Base-by-base conservation (phyloP, 1,140 invertebrate species). In the Drosophila sulfurigaster region DNA sequence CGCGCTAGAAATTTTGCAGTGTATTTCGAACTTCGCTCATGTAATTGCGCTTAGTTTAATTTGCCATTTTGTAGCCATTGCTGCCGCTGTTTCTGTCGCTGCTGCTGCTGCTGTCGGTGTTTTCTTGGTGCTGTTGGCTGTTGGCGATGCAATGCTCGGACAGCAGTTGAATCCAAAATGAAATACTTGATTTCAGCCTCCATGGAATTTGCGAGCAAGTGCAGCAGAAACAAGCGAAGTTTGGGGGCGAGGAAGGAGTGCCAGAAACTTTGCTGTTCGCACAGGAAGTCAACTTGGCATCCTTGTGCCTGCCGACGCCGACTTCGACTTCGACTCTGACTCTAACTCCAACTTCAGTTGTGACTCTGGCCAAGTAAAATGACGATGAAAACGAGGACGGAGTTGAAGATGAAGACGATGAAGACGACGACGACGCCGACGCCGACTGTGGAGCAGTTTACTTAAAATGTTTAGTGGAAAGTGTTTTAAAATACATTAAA, bases 401-500 rank as follows among this genome's bases (percentile, higher is more conserved):
- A 60, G 43, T 43, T n/a, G 60, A 13, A 20, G 25, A 58, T 15
- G 2, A n/a, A 57, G 59, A 45, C 7, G 62, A 15, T 6, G 45
- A 25, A 8, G n/a, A 6, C 20, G 38, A 25, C n/a, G 13, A 38
- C 58, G 30, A 45, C 8, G 64, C 5, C 48, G 63, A 60, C 68
- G 58, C 54, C 45, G 59, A 56, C 68, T 70, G 59, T 41, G 59
- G 46, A 74, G 80, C 85, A 72, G 83, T 88, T 88, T 88, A 86
- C 83, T 81, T 89, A 89, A 88, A 88, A 88, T 88, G 83, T 88
- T 88, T 89, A 88, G 85, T 89, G 85, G 85, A 88, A 88, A 88
- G 83, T 88, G 85, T 88, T 88, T 88, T 88, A 88, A 88, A 88
- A 88, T 88, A 89, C 83, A 88, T 88, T 88, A 88, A 89, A 88